Evolutionary conservation across 2,797 vertebrate species (phyloP).

Genomic region (Gadopsis marmoratus): DNA sequence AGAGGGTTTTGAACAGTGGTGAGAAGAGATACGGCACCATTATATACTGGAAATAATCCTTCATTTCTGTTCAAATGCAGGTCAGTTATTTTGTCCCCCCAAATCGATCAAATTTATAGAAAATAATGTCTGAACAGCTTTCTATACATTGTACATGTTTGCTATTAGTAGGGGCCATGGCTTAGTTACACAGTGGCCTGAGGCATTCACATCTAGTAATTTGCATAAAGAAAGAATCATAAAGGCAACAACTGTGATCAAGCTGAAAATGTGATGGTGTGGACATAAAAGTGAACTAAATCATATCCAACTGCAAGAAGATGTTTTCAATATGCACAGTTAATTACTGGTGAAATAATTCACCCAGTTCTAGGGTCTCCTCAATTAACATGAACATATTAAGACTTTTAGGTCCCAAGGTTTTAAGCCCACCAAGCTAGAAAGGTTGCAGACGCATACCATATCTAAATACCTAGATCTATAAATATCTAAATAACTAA

Average conservation of each 20-base stretch:
- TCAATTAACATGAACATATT: neutral
- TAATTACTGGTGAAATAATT: neutral
- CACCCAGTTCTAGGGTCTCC: neutral
- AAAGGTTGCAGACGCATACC: conserved; percentile 2
- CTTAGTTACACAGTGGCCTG: conserved; percentile 44
- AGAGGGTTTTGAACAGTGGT: conserved; percentile 21
- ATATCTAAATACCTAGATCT: neutral
- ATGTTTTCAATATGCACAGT: neutral
- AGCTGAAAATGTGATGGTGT: conserved; percentile 17
- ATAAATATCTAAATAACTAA: neutral
- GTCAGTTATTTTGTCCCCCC: conserved; percentile 19
- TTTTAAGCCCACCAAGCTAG: neutral
- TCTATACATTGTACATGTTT: conserved; percentile 57
- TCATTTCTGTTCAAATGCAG: conserved; percentile 37
- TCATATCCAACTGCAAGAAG: neutral
- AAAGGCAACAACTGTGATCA: conserved; percentile 17
- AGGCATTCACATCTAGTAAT: conserved; percentile 33
- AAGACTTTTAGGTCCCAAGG: neutral
- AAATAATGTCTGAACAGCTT: conserved; percentile 53
- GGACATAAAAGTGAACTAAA: neutral
- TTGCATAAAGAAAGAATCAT: conserved; percentile 42
- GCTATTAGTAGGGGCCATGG: conserved; percentile 31
- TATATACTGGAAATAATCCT: conserved; percentile 25
- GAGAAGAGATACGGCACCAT: conserved; percentile 19
- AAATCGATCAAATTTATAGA: conserved; percentile 57